These are phyloP conservation scores for Sminthurinus signatus DNA, from an alignment of 1,140 invertebrate species.

Conservation along the genomic window DNA sequence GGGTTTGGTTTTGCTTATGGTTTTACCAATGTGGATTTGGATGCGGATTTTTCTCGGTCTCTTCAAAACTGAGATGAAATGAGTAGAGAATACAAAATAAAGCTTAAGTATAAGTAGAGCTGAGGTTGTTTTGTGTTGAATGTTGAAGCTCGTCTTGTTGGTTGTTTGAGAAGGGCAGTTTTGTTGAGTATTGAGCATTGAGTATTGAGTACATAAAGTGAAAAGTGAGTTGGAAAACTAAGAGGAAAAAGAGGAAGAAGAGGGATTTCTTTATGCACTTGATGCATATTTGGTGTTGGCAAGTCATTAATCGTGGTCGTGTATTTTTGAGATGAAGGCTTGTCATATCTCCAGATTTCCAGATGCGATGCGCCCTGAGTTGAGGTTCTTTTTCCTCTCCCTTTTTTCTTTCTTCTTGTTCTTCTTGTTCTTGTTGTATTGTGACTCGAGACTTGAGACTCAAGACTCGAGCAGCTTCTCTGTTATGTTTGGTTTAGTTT, in stretches of 20 bases:
- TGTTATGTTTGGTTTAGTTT: background rate
- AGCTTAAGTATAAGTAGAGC: no score
- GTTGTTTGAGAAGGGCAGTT: conserved; percentile 30
- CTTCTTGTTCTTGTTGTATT: no score
- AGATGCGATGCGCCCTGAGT: conserved; percentile 38
- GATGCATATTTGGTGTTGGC: conserved; percentile 42
- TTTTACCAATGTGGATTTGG: no score
- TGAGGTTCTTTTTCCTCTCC: conserved; percentile 22
- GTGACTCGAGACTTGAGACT: no score
- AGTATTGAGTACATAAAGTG: no score
- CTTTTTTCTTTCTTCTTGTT: background rate
- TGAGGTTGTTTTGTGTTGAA: conserved; percentile 21
- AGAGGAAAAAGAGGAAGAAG: conserved; percentile 4
- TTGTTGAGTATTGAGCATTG: no score
- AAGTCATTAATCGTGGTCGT: conserved; percentile 42
- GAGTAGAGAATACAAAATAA: no score
- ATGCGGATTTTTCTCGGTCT: no score
- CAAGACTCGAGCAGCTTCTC: background rate
- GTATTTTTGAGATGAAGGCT: conserved; percentile 41
- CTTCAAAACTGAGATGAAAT: no score
- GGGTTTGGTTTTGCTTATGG: no score
- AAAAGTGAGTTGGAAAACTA: background rate
- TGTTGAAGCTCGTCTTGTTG: conserved; percentile 9
- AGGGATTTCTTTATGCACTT: conserved; percentile 22
- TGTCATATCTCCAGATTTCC: conserved; percentile 42